Evolutionary conservation across 2,888 invertebrate species (phyloP).

Genomic region (Heliconius aoede): DNA sequence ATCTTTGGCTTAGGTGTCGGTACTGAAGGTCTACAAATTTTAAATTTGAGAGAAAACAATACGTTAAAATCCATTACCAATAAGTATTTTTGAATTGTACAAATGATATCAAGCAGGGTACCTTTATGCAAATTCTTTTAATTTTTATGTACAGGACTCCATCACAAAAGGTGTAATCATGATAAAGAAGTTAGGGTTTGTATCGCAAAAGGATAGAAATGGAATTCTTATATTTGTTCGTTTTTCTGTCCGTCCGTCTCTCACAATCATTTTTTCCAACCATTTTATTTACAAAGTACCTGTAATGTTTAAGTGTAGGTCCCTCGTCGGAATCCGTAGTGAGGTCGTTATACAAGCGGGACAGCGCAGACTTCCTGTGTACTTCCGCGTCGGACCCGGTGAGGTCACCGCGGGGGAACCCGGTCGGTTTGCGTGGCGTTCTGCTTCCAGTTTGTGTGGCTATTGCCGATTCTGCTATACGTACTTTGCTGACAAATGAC

Average conservation of each 20-base stretch:
- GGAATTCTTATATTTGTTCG: neutral
- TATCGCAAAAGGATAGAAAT: neutral
- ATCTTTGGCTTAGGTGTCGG: constrained; percentile 52
- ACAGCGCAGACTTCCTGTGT: constrained; percentile 58
- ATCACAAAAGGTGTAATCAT: neutral
- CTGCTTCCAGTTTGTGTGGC: constrained; percentile 37
- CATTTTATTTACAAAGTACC: constrained; percentile 50
- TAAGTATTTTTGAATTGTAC: no score
- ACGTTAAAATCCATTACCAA: no score
- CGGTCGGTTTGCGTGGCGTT: constrained; percentile 54
- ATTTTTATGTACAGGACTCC: no score
- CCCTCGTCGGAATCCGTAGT: constrained; percentile 48
- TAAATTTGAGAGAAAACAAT: neutral
- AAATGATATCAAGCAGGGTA: no score
- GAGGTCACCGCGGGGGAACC: constrained; percentile 49
- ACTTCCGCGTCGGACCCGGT: constrained; percentile 51
- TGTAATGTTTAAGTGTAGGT: constrained; percentile 69
- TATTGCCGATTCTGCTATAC: constrained; percentile 53
- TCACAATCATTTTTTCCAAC: neutral
- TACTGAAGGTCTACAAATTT: constrained; percentile 54
- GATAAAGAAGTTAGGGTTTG: neutral
- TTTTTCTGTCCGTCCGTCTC: neutral
- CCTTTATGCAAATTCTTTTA: no score
- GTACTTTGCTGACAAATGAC: constrained; percentile 56
- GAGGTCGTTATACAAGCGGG: constrained; percentile 60